A percentile compares a stretch with the other conserved stretches of the same genome.
Evolutionary conservation across 2,797 vertebrate species (phyloP).

Genomic region (Molossus molossus): DNA sequence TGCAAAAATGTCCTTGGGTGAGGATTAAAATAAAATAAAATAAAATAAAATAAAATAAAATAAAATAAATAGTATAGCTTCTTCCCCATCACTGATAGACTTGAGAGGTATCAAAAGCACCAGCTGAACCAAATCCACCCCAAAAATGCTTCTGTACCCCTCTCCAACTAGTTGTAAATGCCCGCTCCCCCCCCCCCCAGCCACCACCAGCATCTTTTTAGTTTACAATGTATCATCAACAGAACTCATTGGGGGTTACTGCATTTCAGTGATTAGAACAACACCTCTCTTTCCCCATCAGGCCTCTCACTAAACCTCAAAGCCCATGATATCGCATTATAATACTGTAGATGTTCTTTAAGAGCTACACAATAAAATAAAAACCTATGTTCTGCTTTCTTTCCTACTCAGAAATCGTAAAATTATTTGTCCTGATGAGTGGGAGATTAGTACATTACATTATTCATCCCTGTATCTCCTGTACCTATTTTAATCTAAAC

Average conservation of each 20-base stretch:
- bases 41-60: too few relatives aligned
- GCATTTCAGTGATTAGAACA: background rate
- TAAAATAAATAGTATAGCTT: constrained; percentile 76
- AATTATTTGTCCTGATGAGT: constrained; percentile 14
- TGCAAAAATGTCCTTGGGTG: too few relatives aligned
- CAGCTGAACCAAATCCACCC: background rate
- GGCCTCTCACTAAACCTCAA: background rate
- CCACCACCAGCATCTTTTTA: background rate
- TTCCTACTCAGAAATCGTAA: constrained; percentile 40
- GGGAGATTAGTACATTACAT: constrained; percentile 23
- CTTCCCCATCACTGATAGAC: constrained; percentile 58
- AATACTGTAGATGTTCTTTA: background rate
- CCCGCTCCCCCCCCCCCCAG: background rate
- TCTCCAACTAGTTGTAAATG: background rate
- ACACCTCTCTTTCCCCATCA: background rate
- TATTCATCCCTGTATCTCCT: constrained; percentile 27
- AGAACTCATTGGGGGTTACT: background rate
- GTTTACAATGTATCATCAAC: background rate
- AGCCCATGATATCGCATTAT: background rate
- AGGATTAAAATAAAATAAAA: background rate
- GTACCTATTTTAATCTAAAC: constrained; percentile 70
- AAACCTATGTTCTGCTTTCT: constrained; percentile 3
- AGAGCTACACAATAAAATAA: constrained; percentile 43
- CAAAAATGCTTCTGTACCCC: background rate
- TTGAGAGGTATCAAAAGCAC: background rate